Percentiles rank a stretch among this genome's conserved stretches.
phyloP scores from a whole-genome alignment of 2,113 vertebrate species.

The Forbesichthys agassizii region DNA sequence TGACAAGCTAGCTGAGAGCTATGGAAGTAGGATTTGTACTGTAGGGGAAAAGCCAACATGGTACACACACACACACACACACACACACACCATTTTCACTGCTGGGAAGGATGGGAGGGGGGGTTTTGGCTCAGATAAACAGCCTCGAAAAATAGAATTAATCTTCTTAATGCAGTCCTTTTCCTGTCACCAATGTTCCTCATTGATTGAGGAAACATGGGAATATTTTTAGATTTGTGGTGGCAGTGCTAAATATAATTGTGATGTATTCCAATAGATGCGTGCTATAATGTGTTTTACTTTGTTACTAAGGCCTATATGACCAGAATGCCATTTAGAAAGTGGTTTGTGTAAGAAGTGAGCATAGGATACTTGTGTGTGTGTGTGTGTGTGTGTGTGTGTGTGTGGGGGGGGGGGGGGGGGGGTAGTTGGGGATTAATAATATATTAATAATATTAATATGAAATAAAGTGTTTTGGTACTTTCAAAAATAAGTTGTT shows the following conservation, averaged over 20 bases:
- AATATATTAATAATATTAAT: too few relatives aligned
- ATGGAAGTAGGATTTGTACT: slow-evolving; percentile 1
- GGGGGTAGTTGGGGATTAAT: too few relatives aligned
- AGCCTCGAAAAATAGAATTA: slow-evolving; percentile 23
- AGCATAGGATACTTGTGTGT: too few relatives aligned
- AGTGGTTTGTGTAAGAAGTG: too few relatives aligned
- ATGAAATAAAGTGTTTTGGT: too few relatives aligned
- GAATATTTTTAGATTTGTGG: background rate
- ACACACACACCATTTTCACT: too few relatives aligned
- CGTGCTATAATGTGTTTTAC: too few relatives aligned
- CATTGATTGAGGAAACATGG: background rate
- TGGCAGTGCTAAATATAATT: background rate
- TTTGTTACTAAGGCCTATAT: background rate
- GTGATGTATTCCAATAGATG: background rate
- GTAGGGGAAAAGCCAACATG: slow-evolving; percentile 11
- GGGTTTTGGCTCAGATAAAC: background rate
- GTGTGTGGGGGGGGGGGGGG: too few relatives aligned
- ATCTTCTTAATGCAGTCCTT: slow-evolving; percentile 5
- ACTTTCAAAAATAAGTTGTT: too few relatives aligned
- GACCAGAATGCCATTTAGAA: too few relatives aligned
- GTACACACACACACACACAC: too few relatives aligned
- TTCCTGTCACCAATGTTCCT: slow-evolving; percentile 5
- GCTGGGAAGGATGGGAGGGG: slow-evolving; percentile 5
- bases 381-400: too few relatives aligned
- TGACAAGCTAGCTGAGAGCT: background rate